These are phyloP conservation scores for Heterohyrax brucei DNA, from an alignment of 2,797 vertebrate genomes.

Conservation along the genomic window DNA sequence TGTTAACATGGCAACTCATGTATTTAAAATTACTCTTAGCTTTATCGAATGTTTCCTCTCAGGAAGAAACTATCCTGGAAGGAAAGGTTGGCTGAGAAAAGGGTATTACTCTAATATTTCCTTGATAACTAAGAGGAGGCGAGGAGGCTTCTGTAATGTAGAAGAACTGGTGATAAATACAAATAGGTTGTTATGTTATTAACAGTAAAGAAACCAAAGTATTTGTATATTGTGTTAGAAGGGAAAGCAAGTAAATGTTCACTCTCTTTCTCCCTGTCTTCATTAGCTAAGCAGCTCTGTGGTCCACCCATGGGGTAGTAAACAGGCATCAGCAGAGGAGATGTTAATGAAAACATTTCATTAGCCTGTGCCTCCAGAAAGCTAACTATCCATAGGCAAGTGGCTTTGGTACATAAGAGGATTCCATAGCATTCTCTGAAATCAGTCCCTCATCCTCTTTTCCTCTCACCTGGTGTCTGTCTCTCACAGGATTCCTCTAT, in stretches of 20 bases:
- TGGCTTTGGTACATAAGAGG: not conserved
- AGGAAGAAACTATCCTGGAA: slow-evolving; percentile 84
- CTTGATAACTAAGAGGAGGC: not conserved
- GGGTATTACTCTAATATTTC: slow-evolving; percentile 68
- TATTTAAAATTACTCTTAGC: slow-evolving; percentile 85
- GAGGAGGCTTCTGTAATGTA: slow-evolving; percentile 11
- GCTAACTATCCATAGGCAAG: not conserved
- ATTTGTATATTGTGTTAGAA: not conserved
- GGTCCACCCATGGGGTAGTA: not conserved
- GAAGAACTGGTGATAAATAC: slow-evolving; percentile 69
- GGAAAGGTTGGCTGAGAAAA: slow-evolving; percentile 85
- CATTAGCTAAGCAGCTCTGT: not conserved
- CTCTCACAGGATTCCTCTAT: not conserved
- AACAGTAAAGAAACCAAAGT: not conserved
- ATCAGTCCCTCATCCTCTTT: not conserved
- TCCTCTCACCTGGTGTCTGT: not conserved
- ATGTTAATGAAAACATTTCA: too few species aligned
- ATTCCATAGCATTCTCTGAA: not conserved
- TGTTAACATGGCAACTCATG: slow-evolving; percentile 83
- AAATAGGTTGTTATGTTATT: slow-evolving; percentile 56
- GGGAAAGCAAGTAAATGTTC: not conserved
- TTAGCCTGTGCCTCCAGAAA: not conserved
- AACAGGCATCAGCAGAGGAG: too few species aligned
- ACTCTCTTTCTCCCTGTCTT: not conserved
- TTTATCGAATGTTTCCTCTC: slow-evolving; percentile 86